These are phyloP conservation scores for Ostrea edulis DNA, from an alignment of 1,140 invertebrate genomes.

Conservation along the genomic window DNA sequence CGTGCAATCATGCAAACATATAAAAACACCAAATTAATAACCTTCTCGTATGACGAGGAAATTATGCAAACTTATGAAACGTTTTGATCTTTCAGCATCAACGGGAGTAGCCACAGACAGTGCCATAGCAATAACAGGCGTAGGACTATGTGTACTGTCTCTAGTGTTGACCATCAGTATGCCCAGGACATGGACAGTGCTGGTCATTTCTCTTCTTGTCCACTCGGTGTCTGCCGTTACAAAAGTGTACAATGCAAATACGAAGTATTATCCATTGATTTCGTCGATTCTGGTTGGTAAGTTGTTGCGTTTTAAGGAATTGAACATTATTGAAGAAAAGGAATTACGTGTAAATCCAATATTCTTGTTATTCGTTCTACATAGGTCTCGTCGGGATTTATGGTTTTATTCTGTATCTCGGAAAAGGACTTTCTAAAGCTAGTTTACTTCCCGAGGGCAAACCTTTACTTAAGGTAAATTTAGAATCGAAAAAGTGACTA, in stretches of 20 bases:
- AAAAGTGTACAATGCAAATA: background rate
- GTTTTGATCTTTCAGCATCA: too few relatives aligned
- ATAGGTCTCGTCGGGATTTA: slow-evolving; percentile 63
- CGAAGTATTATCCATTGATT: background rate
- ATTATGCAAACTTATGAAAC: too few relatives aligned
- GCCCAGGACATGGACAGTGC: background rate
- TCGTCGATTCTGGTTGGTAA: slow-evolving; percentile 23
- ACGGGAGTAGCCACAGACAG: background rate
- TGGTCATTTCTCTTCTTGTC: background rate
- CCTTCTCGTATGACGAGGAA: too few relatives aligned
- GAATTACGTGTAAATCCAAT: background rate
- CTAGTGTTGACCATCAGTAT: background rate
- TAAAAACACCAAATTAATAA: too few relatives aligned
- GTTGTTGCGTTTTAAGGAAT: background rate
- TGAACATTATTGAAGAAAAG: background rate
- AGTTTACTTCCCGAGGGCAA: slow-evolving; percentile 64
- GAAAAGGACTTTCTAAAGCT: slow-evolving; percentile 58
- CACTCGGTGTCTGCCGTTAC: background rate
- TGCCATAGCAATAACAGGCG: background rate
- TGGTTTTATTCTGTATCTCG: slow-evolving; percentile 59
- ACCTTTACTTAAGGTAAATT: slow-evolving; percentile 63
- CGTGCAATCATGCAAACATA: too few relatives aligned
- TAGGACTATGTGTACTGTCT: background rate
- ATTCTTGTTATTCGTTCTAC: background rate
- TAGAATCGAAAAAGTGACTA: background rate